These are phyloP conservation scores for Brienomyrus brachyistius DNA, from an alignment of 2,113 vertebrate genomes.

Conservation along the genomic window DNA sequence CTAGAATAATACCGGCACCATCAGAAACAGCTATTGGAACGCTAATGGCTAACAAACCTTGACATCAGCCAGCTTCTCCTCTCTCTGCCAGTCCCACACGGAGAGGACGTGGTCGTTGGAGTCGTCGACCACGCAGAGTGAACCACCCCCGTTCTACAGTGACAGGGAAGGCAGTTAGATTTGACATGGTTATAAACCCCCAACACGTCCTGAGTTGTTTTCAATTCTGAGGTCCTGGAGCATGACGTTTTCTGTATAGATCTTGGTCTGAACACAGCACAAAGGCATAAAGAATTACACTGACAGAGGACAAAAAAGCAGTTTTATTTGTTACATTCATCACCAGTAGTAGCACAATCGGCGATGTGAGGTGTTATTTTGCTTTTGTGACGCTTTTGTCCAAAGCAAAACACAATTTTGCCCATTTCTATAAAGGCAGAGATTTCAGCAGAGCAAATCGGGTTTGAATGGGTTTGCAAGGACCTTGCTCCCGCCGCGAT, in stretches of 20 bases:
- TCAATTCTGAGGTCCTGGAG: neutral
- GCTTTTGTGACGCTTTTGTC: neutral
- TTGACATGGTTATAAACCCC: neutral
- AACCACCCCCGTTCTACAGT: constrained; percentile 84
- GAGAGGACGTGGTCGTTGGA: constrained; percentile 94
- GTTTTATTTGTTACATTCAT: neutral
- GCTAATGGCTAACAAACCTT: constrained; percentile 62
- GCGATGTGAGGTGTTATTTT: neutral
- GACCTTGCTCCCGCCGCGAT: neutral
- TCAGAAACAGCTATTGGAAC: neutral
- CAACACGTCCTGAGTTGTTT: neutral
- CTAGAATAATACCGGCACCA: neutral
- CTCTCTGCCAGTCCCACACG: constrained; percentile 96
- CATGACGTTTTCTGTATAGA: neutral
- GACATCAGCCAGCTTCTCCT: constrained; percentile 83
- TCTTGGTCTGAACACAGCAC: neutral
- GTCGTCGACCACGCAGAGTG: constrained; percentile 86
- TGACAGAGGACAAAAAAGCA: neutral
- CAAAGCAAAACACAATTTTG: neutral
- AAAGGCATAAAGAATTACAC: neutral
- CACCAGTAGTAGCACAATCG: neutral
- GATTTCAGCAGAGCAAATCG: neutral
- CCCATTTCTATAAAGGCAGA: neutral
- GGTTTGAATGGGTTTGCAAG: neutral
- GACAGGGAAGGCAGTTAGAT: neutral